A percentile compares a stretch with the other conserved stretches of the same genome.
These are phyloP conservation scores for Melitaea cinxia DNA, from an alignment of 1,140 invertebrate genomes.

Conservation along the genomic window DNA sequence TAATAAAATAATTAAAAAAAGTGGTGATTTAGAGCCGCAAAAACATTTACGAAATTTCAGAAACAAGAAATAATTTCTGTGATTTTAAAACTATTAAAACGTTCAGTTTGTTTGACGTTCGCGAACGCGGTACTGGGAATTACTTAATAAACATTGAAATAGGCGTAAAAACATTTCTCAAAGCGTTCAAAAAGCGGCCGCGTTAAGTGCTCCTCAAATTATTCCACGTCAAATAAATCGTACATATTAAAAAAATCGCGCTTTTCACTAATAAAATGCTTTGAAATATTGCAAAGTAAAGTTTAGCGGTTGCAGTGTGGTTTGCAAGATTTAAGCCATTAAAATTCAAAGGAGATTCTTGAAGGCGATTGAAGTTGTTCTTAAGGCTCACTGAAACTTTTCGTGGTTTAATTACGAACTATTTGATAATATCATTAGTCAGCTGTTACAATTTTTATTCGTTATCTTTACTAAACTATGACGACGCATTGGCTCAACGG, in stretches of 20 bases:
- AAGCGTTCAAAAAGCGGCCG: slow-evolving; percentile 15
- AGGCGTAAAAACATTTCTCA: slow-evolving; percentile 1
- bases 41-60: no score
- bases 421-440: neutral
- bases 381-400: neutral
- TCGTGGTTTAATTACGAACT: neutral
- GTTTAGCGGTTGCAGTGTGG: neutral
- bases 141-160: slow-evolving; percentile 7
- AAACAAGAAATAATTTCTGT: no score
- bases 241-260: slow-evolving; percentile 11
- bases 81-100: no score
- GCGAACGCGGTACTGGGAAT: neutral
- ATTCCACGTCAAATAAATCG: slow-evolving; percentile 8
- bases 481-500: no score
- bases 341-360: neutral
- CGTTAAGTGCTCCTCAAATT: slow-evolving; percentile 16
- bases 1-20: no score
- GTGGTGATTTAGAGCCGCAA: no score
- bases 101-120: neutral
- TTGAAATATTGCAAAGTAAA: neutral
- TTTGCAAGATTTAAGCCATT: neutral
- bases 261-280: slow-evolving; percentile 6
- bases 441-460: no score
- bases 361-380: neutral
- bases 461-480: no score